Evolutionary conservation across 1,140 invertebrate species (phyloP).

Genomic region (Drosophila virilis): DNA sequence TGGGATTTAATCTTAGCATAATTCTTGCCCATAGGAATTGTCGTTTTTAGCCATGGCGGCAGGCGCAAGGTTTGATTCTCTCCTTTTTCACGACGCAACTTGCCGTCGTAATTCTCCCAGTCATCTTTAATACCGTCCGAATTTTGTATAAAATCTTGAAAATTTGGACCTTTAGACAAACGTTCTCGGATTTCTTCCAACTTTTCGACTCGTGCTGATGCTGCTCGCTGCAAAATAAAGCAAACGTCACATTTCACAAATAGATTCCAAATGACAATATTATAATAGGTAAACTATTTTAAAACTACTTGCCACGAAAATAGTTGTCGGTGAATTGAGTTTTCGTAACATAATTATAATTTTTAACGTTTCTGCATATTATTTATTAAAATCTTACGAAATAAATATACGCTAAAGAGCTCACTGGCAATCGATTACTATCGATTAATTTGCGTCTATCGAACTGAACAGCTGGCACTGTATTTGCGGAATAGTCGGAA

Average conservation of each 20-base stretch:
- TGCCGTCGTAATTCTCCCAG: constrained; percentile 89
- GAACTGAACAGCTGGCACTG: no score
- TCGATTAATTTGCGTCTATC: neutral
- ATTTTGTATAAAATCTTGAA: constrained; percentile 87
- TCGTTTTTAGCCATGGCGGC: constrained; percentile 98
- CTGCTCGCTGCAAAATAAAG: constrained; percentile 43
- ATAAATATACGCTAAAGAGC: constrained; percentile 17
- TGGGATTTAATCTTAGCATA: constrained; percentile 94
- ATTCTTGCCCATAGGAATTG: constrained; percentile 96
- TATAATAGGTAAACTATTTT: neutral
- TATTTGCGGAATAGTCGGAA: no score
- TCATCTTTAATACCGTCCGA: constrained; percentile 85
- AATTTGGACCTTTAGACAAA: constrained; percentile 86
- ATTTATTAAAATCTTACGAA: constrained; percentile 36
- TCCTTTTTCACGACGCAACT: constrained; percentile 93
- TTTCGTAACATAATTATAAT: constrained; percentile 26
- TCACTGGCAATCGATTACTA: constrained; percentile 14
- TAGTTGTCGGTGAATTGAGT: constrained; percentile 16
- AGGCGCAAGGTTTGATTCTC: constrained; percentile 92
- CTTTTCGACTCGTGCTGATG: constrained; percentile 69
- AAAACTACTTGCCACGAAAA: constrained; percentile 10
- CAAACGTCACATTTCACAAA: neutral
- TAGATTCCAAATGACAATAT: neutral
- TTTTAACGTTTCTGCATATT: constrained; percentile 9
- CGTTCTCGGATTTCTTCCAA: constrained; percentile 86